Evolutionary conservation across 2,113 vertebrate genomes (phyloP).

Genomic region (Turnix velox): DNA sequence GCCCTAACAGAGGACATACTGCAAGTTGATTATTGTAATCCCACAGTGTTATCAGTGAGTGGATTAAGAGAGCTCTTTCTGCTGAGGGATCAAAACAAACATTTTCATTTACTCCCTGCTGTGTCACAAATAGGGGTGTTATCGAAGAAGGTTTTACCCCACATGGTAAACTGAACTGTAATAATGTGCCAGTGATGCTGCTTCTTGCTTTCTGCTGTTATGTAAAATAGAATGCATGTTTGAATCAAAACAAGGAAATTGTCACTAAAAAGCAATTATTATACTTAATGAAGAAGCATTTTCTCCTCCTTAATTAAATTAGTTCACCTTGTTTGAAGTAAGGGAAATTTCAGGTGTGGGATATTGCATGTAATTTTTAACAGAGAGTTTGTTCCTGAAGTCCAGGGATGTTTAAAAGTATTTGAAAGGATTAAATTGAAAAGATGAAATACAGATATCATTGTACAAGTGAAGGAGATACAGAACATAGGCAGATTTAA

Average conservation of each 20-base stretch:
- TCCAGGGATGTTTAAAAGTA: not conserved
- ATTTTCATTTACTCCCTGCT: conserved; percentile 77
- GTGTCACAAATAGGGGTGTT: conserved; percentile 72
- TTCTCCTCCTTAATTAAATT: not conserved
- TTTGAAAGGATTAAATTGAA: not conserved
- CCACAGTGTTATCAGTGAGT: conserved; percentile 72
- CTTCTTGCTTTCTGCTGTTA: not conserved
- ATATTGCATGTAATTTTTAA: not conserved
- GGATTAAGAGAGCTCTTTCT: conserved; percentile 76
- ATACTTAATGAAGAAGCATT: not conserved
- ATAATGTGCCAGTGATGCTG: not conserved
- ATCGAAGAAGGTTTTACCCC: conserved; percentile 46
- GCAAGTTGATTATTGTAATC: conserved; percentile 79
- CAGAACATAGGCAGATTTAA: not conserved
- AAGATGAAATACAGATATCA: not conserved
- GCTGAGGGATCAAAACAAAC: conserved; percentile 76
- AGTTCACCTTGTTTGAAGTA: not conserved
- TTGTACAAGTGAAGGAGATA: not conserved
- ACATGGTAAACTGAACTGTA: conserved; percentile 61
- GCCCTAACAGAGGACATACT: conserved; percentile 71
- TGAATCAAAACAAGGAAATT: not conserved
- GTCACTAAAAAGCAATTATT: not conserved
- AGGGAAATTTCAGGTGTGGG: not conserved
- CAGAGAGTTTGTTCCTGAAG: not conserved
- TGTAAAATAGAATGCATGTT: not conserved